These are phyloP conservation scores for Adrianichthys oophorus DNA, from an alignment of 2,797 vertebrate genomes.

Conservation along the genomic window DNA sequence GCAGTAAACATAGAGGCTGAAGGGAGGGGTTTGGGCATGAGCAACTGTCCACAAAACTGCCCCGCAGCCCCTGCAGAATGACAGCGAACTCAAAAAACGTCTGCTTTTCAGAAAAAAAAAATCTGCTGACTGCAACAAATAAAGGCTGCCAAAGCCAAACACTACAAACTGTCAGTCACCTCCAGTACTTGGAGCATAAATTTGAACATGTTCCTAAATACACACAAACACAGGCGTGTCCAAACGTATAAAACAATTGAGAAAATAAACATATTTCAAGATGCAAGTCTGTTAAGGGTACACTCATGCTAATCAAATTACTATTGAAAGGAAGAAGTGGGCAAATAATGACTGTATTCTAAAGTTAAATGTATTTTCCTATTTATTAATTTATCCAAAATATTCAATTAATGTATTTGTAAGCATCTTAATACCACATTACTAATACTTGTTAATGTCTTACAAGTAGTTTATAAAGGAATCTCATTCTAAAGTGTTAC, in stretches of 20 bases:
- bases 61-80: slow-evolving; percentile 48
- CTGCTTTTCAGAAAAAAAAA: slow-evolving; percentile 58
- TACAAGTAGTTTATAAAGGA: too few relatives aligned
- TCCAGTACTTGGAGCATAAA: slow-evolving; percentile 54
- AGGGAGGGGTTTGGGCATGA: slow-evolving; percentile 28
- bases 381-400: slow-evolving; percentile 12
- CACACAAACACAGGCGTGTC: slow-evolving; percentile 26
- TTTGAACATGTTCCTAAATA: slow-evolving; percentile 20
- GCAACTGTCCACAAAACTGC: slow-evolving; percentile 28
- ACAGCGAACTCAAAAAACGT: slow-evolving; percentile 59
- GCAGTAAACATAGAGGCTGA: slow-evolving; percentile 32
- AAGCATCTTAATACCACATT: too few relatives aligned
- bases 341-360: slow-evolving; percentile 28
- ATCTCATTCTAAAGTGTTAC: not conserved
- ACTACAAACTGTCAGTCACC: slow-evolving; percentile 68
- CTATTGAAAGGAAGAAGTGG: slow-evolving; percentile 30
- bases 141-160: slow-evolving; percentile 67
- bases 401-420: not conserved
- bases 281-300: not conserved
- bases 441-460: too few relatives aligned
- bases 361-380: slow-evolving; percentile 38
- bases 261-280: slow-evolving; percentile 20
- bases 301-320: too few relatives aligned
- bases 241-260: slow-evolving; percentile 5
- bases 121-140: slow-evolving; percentile 63